These are phyloP conservation scores for Oceanites oceanicus DNA, from an alignment of 2,113 vertebrate species.

Conservation along the genomic window DNA sequence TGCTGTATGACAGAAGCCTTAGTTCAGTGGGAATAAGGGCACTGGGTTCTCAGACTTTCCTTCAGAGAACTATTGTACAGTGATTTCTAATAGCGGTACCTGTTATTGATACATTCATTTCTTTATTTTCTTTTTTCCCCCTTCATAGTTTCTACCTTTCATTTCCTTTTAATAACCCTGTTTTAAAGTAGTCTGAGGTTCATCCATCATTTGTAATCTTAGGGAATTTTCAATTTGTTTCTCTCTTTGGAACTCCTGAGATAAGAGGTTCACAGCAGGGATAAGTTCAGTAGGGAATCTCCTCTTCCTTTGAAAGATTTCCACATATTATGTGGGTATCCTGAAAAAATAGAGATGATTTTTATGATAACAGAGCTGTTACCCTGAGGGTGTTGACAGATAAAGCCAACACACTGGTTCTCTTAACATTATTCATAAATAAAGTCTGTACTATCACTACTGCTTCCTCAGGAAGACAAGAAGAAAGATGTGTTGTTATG, in stretches of 20 bases:
- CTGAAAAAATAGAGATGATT: not conserved
- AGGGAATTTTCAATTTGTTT: not conserved
- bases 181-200: not conserved
- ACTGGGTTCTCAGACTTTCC: not conserved
- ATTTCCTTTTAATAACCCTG: not conserved
- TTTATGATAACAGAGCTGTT: not conserved
- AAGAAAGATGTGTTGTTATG: not conserved
- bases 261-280: not conserved
- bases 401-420: not conserved
- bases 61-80: not conserved
- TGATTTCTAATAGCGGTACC: not conserved
- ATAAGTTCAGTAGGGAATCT: not conserved
- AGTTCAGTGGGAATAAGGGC: not conserved
- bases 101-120: not conserved
- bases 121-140: fast-evolving
- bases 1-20: not conserved
- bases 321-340: not conserved
- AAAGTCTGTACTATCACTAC: not conserved
- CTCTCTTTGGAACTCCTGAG: not conserved
- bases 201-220: not conserved
- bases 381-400: not conserved
- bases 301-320: not conserved
- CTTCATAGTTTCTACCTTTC: not conserved
- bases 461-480: not conserved
- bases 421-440: not conserved